These are phyloP conservation scores for Agonopterix alstromeriana DNA, from an alignment of 2,888 invertebrate species.

Conservation along the genomic window DNA sequence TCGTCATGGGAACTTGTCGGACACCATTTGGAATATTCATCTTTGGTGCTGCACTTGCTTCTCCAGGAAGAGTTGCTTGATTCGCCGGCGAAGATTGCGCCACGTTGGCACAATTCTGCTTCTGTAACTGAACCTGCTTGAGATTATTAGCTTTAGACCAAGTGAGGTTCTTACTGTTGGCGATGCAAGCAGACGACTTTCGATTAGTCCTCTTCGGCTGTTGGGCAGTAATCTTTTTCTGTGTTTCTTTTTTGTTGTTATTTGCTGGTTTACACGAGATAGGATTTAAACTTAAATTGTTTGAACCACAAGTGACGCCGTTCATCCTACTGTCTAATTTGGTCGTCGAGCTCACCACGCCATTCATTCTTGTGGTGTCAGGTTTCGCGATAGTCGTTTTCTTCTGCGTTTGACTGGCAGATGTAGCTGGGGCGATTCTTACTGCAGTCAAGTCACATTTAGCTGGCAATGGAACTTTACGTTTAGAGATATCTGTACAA, in stretches of 20 bases:
- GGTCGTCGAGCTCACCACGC: conserved; percentile 62
- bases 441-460: conserved; percentile 34
- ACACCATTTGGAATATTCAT: conserved; percentile 61
- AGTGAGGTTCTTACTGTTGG: conserved; percentile 65
- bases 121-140: conserved; percentile 62
- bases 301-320: conserved; percentile 65
- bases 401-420: conserved; percentile 38
- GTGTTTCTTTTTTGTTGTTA: conserved; percentile 43
- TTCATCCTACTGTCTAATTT: conserved; percentile 68
- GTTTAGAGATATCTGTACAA: conserved; percentile 26
- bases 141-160: conserved; percentile 70
- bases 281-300: conserved; percentile 55
- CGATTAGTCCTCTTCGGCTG: conserved; percentile 56
- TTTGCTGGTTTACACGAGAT: conserved; percentile 35
- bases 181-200: conserved; percentile 66
- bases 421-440: conserved; percentile 43
- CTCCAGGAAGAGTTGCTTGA: conserved; percentile 31
- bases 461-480: conserved; percentile 50
- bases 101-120: conserved; percentile 57
- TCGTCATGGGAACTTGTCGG: conserved; percentile 54
- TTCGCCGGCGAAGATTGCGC: conserved; percentile 23
- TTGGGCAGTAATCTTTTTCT: conserved; percentile 34
- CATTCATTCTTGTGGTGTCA: conserved; percentile 45
- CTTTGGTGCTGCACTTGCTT: conserved; percentile 57
- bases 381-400: conserved; percentile 35